A percentile compares a stretch with the other conserved stretches of the same genome.
Conservation (phyloP, 2,113 vertebrate species). For the Hemiscyllium ocellatum region DNA sequence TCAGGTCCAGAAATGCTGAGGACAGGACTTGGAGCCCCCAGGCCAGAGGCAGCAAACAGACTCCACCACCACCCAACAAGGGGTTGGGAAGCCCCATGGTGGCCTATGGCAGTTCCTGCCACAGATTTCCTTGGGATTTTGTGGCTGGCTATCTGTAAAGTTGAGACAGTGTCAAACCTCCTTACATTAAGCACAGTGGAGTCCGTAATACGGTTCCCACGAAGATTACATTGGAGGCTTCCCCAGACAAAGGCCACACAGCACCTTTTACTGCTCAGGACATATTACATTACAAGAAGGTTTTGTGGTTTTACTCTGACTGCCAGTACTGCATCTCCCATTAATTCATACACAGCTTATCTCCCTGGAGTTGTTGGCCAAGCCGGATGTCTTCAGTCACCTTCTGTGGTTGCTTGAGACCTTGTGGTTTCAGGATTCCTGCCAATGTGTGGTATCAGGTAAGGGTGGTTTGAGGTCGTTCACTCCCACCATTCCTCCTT, state of each 20-base stretch:
- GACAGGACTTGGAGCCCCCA: not conserved
- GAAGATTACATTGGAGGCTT: not conserved
- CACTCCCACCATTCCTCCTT: too few relatives aligned
- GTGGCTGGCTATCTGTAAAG: not conserved
- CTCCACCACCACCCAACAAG: not conserved
- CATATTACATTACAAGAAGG: not conserved
- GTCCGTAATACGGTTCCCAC: not conserved
- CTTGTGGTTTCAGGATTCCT: too few relatives aligned
- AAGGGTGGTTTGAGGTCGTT: too few relatives aligned
- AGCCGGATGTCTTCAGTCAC: too few relatives aligned
- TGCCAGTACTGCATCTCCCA: too few relatives aligned
- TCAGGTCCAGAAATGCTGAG: not conserved
- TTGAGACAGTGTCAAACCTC: not conserved
- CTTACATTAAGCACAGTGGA: not conserved
- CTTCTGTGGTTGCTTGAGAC: too few relatives aligned
- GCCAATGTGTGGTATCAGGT: too few relatives aligned
- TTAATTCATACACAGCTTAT: too few relatives aligned
- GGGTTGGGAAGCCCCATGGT: not conserved
- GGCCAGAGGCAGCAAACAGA: not conserved
- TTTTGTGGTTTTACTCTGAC: not conserved
- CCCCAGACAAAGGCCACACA: not conserved
- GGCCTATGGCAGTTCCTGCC: not conserved
- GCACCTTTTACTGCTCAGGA: not conserved
- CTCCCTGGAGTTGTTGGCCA: too few relatives aligned
- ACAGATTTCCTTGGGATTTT: not conserved